Evolutionary conservation across 2,113 vertebrate species (phyloP).

Genomic region (Sinocyclocheilus rhinocerous): DNA sequence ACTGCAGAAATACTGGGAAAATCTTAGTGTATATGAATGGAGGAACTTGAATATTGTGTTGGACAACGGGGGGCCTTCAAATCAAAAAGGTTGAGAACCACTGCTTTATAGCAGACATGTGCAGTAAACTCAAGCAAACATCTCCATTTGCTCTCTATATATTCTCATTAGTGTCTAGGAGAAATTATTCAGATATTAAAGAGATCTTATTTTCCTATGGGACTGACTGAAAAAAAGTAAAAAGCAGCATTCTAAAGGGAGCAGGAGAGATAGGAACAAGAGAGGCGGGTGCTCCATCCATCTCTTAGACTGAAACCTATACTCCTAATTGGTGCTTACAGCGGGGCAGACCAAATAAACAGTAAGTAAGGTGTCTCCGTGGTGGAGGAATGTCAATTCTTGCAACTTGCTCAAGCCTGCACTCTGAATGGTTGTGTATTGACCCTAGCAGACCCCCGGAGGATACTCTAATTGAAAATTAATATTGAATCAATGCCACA

Average conservation of each 20-base stretch:
- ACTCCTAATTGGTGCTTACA: constrained; percentile 81
- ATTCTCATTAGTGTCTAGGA: constrained; percentile 9
- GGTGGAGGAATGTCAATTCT: constrained; percentile 80
- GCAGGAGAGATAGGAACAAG: constrained; percentile 21
- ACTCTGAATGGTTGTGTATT: constrained; percentile 91
- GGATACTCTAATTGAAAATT: constrained; percentile 99
- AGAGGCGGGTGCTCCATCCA: constrained; percentile 70
- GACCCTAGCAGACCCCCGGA: constrained; percentile 94
- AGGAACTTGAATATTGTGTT: neutral
- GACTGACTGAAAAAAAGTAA: constrained; percentile 10
- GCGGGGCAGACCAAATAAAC: constrained; percentile 82
- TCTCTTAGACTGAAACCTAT: constrained; percentile 74
- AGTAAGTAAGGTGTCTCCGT: constrained; percentile 86
- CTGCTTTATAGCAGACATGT: neutral
- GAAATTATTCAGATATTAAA: neutral
- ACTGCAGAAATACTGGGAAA: neutral
- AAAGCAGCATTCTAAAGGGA: constrained; percentile 18
- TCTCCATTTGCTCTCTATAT: neutral
- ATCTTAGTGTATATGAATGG: neutral
- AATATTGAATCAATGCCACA: constrained; percentile 97
- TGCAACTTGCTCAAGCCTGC: constrained; percentile 81
- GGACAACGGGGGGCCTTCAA: neutral
- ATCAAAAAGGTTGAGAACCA: neutral
- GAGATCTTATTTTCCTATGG: neutral
- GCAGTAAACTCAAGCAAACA: neutral